These are phyloP conservation scores for Tetragnatha montana DNA, from an alignment of 2,888 invertebrate species.

Conservation along the genomic window DNA sequence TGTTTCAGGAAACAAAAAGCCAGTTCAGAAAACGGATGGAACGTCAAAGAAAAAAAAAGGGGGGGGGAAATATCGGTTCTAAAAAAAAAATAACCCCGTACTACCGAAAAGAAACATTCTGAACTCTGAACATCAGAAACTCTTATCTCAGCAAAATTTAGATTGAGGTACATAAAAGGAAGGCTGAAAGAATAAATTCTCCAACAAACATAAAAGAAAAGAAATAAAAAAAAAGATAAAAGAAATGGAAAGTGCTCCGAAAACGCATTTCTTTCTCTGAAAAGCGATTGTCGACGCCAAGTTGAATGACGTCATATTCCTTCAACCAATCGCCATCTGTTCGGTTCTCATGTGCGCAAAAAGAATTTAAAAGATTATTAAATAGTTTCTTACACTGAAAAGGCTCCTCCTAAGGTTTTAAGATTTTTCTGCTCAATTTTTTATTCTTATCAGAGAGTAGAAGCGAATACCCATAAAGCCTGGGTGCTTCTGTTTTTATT, in stretches of 20 bases:
- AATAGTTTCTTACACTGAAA: slow-evolving; percentile 46
- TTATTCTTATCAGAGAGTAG: slow-evolving; percentile 9
- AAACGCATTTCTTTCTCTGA: slow-evolving; percentile 10
- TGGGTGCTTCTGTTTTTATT: slow-evolving; percentile 24
- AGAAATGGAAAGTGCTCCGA: slow-evolving; percentile 52
- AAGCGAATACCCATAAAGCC: slow-evolving; percentile 52
- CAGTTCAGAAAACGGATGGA: background rate
- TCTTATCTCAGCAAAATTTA: slow-evolving; percentile 52
- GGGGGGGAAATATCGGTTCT: background rate
- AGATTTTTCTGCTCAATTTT: slow-evolving; percentile 20
- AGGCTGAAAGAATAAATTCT: slow-evolving; percentile 32
- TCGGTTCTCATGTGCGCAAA: slow-evolving; percentile 60
- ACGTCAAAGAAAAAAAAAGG: background rate
- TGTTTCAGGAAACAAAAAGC: too few species aligned
- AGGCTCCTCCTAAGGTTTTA: slow-evolving; percentile 33
- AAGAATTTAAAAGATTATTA: slow-evolving; percentile 62
- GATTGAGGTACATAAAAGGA: slow-evolving; percentile 32
- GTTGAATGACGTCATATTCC: slow-evolving; percentile 66
- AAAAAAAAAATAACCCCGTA: background rate
- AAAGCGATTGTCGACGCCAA: slow-evolving; percentile 52
- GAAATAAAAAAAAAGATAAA: slow-evolving; percentile 13
- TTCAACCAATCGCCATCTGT: slow-evolving; percentile 68
- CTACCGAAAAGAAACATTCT: background rate
- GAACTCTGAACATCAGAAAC: slow-evolving; percentile 1
- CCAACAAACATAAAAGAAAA: slow-evolving; percentile 29